These are phyloP conservation scores for Sesamia nonagrioides DNA, from an alignment of 1,140 invertebrate genomes.

Conservation along the genomic window DNA sequence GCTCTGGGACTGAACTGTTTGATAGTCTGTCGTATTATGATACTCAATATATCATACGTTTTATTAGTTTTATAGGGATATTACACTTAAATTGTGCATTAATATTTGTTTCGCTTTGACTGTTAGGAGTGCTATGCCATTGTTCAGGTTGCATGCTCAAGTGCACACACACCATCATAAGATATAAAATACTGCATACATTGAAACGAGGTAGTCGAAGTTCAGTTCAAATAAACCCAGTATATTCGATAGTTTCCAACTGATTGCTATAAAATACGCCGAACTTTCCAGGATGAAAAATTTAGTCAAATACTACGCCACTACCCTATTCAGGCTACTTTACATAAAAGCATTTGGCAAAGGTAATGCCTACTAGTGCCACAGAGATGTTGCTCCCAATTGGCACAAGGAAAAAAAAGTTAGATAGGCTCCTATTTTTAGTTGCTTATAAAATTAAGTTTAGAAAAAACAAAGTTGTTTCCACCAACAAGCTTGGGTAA, in stretches of 20 bases:
- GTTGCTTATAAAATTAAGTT: slow-evolving; percentile 6
- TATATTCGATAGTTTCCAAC: slow-evolving; percentile 32
- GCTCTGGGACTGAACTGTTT: not conserved
- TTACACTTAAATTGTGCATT: too few species aligned
- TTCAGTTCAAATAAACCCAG: slow-evolving; percentile 29
- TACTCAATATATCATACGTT: not conserved
- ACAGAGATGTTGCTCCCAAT: slow-evolving; percentile 20
- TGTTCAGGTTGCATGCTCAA: not conserved
- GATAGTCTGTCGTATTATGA: slow-evolving; percentile 5
- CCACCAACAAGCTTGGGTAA: slow-evolving; percentile 22
- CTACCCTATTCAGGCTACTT: slow-evolving; percentile 30
- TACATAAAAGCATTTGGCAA: slow-evolving; percentile 45
- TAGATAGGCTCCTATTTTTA: not conserved
- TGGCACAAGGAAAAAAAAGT: not conserved
- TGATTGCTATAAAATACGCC: not conserved
- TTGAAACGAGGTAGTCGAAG: slow-evolving; percentile 11
- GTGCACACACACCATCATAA: not conserved
- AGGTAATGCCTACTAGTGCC: slow-evolving; percentile 40
- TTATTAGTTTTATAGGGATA: not conserved
- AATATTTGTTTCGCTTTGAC: too few species aligned
- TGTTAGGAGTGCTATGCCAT: not conserved
- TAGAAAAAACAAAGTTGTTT: slow-evolving; percentile 39
- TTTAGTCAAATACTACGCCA: slow-evolving; percentile 22
- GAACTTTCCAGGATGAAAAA: slow-evolving; percentile 35
- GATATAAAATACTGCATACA: not conserved